Evolutionary conservation across 2,888 invertebrate genomes (phyloP).

Genomic region (Acanthosepion lycidas): DNA sequence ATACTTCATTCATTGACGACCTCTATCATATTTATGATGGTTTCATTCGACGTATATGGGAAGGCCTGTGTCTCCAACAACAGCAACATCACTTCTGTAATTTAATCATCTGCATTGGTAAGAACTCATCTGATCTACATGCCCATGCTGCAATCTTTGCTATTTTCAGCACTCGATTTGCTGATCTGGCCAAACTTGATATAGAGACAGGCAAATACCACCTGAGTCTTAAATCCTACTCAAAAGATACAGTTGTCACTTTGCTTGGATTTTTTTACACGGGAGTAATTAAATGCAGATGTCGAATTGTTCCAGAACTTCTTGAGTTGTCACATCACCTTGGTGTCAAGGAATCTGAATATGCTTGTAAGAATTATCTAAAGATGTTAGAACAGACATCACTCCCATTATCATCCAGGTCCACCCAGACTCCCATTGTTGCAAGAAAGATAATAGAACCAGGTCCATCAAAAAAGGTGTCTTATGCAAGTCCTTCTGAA

Average conservation of each 20-base stretch:
- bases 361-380: background rate
- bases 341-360: conserved; percentile 3
- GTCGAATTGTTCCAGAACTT: background rate
- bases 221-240: background rate
- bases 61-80: conserved; percentile 44
- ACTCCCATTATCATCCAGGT: background rate
- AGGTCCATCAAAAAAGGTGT: background rate
- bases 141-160: conserved; percentile 34
- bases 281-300: background rate
- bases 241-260: background rate
- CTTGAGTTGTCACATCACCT: conserved; percentile 33
- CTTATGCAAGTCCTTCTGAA: background rate
- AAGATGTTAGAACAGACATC: background rate
- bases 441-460: background rate
- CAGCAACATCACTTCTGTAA: conserved; percentile 36
- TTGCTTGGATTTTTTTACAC: conserved; percentile 42
- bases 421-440: background rate
- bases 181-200: conserved; percentile 24
- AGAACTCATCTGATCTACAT: background rate
- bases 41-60: conserved; percentile 14
- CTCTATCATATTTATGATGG: conserved; percentile 24
- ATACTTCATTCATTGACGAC: background rate
- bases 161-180: conserved; percentile 25
- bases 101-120: background rate
- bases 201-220: conserved; percentile 23